A percentile compares a stretch with the other conserved stretches of the same genome.
These are phyloP conservation scores for Unio delphinus DNA, from an alignment of 2,888 invertebrate genomes.

Conservation along the genomic window DNA sequence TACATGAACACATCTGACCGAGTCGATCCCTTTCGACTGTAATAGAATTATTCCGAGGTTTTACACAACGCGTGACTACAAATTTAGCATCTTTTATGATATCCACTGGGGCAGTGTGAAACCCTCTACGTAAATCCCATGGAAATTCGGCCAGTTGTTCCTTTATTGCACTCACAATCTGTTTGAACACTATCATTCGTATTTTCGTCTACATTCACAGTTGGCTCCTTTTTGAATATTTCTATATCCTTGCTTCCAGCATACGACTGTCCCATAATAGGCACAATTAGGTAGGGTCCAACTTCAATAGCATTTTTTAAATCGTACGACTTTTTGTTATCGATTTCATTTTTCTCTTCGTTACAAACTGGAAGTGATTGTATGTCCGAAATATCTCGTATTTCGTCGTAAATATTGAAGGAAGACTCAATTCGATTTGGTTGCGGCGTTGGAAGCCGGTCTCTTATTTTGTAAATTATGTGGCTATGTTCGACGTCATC, in stretches of 20 bases:
- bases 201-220: not conserved
- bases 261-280: conserved; percentile 22
- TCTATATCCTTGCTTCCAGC: conserved; percentile 25
- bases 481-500: conserved; percentile 29
- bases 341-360: conserved; percentile 26
- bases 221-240: conserved; percentile 26
- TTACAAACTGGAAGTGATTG: conserved; percentile 13
- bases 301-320: conserved; percentile 37
- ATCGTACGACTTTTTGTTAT: conserved; percentile 26
- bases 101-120: not conserved
- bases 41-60: conserved; percentile 21
- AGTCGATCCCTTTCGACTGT: conserved; percentile 12
- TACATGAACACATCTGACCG: conserved; percentile 34
- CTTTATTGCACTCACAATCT: conserved; percentile 1
- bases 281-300: conserved; percentile 37
- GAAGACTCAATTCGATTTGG: conserved; percentile 29
- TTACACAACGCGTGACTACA: conserved; percentile 35
- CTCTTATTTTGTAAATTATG: conserved; percentile 21
- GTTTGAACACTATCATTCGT: not conserved
- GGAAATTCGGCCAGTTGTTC: conserved; percentile 5
- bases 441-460: conserved; percentile 29
- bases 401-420: conserved; percentile 35
- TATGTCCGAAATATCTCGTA: conserved; percentile 22
- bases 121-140: conserved; percentile 8
- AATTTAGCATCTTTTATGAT: conserved; percentile 23